Conservation (phyloP, 2,113 vertebrate genomes). For the Microtus richardsoni region DNA sequence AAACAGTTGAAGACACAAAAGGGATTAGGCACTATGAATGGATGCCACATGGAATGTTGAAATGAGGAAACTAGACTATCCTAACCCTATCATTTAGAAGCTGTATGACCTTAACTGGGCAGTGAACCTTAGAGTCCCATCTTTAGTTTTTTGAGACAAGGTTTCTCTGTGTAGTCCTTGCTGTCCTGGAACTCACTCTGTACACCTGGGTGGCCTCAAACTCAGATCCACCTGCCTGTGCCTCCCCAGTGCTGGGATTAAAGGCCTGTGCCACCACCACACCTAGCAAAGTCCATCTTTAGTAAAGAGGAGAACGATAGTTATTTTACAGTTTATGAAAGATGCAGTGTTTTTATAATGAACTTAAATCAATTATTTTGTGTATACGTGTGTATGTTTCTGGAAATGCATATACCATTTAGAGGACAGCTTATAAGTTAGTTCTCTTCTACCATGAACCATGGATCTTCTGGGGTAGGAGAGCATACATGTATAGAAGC, state of each 20-base stretch:
- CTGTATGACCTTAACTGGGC: neutral
- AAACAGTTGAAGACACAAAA: neutral
- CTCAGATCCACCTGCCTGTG: neutral
- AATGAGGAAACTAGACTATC: neutral
- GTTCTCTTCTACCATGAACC: neutral
- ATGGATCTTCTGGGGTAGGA: neutral
- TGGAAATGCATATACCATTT: too few relatives aligned
- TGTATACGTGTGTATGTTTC: neutral
- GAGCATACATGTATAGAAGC: neutral
- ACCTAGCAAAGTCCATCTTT: neutral
- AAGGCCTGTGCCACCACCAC: neutral
- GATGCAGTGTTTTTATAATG: slow-evolving; percentile 15
- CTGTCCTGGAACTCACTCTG: neutral
- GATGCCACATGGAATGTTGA: neutral
- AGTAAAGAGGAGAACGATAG: neutral
- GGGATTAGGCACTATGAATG: neutral
- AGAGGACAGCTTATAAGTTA: neutral
- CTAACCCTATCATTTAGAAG: neutral
- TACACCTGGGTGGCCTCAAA: neutral
- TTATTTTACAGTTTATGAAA: neutral
- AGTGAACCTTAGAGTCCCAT: neutral
- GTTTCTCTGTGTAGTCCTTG: neutral
- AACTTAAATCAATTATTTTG: neutral
- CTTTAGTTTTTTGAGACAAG: neutral
- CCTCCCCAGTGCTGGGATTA: neutral